Conservation (phyloP, 2,888 invertebrate genomes). For the Amphimallon solstitiale region DNA sequence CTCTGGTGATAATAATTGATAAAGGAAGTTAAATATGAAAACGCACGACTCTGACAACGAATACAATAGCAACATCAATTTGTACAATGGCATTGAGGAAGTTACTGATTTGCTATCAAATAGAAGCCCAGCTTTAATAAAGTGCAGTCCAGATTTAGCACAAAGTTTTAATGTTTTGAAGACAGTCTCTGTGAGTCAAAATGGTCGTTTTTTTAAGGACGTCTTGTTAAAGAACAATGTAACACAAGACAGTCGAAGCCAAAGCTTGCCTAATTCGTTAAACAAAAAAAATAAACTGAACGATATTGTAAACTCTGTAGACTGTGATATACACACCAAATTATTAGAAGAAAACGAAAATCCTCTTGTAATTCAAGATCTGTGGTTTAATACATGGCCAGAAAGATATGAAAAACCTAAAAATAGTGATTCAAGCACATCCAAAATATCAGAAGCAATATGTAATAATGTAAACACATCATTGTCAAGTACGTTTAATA, state of each 20-base stretch:
- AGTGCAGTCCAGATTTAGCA: slow-evolving; percentile 47
- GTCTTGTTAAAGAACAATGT: slow-evolving; percentile 48
- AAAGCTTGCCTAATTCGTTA: slow-evolving; percentile 62
- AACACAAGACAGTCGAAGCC: slow-evolving; percentile 56
- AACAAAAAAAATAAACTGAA: slow-evolving; percentile 52
- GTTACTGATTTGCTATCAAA: slow-evolving; percentile 47
- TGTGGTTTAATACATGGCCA: slow-evolving; percentile 67
- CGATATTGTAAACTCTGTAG: slow-evolving; percentile 46
- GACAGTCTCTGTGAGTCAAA: slow-evolving; percentile 50
- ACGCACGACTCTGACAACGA: slow-evolving; percentile 48
- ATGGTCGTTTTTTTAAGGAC: slow-evolving; percentile 50
- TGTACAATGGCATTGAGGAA: slow-evolving; percentile 44
- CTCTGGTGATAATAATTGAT: no score
- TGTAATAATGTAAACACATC: not conserved
- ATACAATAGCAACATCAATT: slow-evolving; percentile 43
- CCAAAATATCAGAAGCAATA: slow-evolving; percentile 36
- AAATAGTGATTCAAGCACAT: slow-evolving; percentile 50
- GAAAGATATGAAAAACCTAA: slow-evolving; percentile 62
- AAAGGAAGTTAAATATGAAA: slow-evolving; percentile 50
- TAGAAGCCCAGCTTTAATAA: slow-evolving; percentile 46
- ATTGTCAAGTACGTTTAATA: not conserved
- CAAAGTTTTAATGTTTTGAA: slow-evolving; percentile 48
- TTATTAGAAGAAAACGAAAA: slow-evolving; percentile 44
- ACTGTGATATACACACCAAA: slow-evolving; percentile 54
- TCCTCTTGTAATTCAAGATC: slow-evolving; percentile 46